phyloP scores from a whole-genome alignment of 2,797 vertebrate species.

The Galago senegalensis region DNA sequence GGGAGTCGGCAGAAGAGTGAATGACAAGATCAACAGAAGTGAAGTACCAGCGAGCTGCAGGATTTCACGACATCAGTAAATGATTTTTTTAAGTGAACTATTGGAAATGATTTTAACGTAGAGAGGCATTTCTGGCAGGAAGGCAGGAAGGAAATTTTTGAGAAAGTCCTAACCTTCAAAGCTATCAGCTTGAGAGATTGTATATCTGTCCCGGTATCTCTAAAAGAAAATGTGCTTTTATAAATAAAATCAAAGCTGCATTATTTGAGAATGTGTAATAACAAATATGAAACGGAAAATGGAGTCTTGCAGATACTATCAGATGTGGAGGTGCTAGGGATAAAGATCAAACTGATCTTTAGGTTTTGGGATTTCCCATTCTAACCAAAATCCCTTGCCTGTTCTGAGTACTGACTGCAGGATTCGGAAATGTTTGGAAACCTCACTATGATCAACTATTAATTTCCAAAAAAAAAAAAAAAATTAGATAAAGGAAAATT shows the following conservation, averaged over 20 bases:
- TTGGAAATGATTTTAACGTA: slow-evolving; percentile 54
- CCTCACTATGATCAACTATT: neutral
- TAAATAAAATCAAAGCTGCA: neutral
- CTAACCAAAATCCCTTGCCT: neutral
- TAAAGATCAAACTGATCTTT: slow-evolving; percentile 3
- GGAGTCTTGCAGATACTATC: neutral
- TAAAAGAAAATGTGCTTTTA: neutral
- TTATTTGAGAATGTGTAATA: slow-evolving; percentile 29
- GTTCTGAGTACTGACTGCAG: neutral
- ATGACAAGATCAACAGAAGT: slow-evolving; percentile 66
- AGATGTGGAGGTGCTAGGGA: neutral
- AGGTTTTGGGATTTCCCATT: neutral
- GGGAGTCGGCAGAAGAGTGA: slow-evolving; percentile 25
- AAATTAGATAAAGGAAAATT: too few species aligned
- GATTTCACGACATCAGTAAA: slow-evolving; percentile 44
- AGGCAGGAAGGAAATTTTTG: slow-evolving; percentile 45
- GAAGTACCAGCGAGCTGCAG: slow-evolving; percentile 1
- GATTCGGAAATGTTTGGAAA: slow-evolving; percentile 21
- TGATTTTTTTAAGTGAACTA: slow-evolving; percentile 58
- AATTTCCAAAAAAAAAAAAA: neutral
- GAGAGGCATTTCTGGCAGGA: slow-evolving; percentile 62
- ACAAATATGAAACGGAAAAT: neutral
- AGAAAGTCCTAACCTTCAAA: slow-evolving; percentile 53
- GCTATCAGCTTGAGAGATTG: neutral
- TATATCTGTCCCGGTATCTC: neutral